A percentile compares a stretch with the other conserved stretches of the same genome.
phyloP scores from a whole-genome alignment of 2,888 invertebrate genomes.

The Anorthoa munda region DNA sequence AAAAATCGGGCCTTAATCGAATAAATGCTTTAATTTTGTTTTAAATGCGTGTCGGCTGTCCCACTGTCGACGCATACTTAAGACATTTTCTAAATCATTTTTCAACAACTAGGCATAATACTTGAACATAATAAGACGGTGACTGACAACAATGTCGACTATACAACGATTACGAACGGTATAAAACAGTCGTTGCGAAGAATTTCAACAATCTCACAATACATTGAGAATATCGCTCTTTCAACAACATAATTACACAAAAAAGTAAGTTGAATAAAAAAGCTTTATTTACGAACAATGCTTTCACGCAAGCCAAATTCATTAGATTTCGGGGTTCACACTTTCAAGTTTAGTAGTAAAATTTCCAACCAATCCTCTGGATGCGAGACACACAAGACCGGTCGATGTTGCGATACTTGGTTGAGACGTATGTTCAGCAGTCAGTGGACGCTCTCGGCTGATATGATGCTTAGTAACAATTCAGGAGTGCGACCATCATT shows the following conservation, averaged over 20 bases:
- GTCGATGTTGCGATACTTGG: too few species aligned
- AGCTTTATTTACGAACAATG: too few species aligned
- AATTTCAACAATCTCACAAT: slow-evolving; percentile 36
- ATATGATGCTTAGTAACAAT: background rate
- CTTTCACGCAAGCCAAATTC: background rate
- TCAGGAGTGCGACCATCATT: background rate
- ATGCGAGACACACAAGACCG: too few species aligned
- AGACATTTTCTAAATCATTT: slow-evolving; percentile 30
- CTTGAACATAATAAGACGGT: slow-evolving; percentile 41
- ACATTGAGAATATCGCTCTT: slow-evolving; percentile 22
- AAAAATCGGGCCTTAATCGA: too few species aligned
- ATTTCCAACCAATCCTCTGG: too few species aligned
- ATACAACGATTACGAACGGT: slow-evolving; percentile 51
- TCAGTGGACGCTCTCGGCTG: too few species aligned
- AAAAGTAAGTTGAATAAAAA: too few species aligned
- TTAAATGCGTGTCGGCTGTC: slow-evolving; percentile 4
- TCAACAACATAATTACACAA: background rate
- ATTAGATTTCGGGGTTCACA: background rate
- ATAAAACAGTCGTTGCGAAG: slow-evolving; percentile 58
- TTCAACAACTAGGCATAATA: slow-evolving; percentile 39
- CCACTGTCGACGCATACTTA: slow-evolving; percentile 29
- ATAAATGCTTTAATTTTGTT: slow-evolving; percentile 7
- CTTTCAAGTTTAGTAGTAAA: background rate
- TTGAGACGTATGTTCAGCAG: too few species aligned
- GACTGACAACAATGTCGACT: slow-evolving; percentile 52